These are phyloP conservation scores for Percina caprodes DNA, from an alignment of 2,113 vertebrate species.

Conservation along the genomic window DNA sequence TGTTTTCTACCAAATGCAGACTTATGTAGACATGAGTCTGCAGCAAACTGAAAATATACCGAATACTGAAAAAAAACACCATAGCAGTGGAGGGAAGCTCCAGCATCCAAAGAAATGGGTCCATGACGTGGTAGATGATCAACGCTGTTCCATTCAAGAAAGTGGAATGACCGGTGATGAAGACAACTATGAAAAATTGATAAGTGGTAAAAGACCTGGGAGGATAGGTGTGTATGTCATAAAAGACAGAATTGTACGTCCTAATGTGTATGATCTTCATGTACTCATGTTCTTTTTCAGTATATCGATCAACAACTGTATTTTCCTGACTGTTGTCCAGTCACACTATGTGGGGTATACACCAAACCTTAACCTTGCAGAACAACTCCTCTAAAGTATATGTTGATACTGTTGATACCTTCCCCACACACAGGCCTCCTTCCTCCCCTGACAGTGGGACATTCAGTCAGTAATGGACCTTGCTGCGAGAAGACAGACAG, in stretches of 20 bases:
- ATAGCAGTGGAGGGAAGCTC: background rate
- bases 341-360: background rate
- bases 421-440: constrained; percentile 31
- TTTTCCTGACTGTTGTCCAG: background rate
- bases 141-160: background rate
- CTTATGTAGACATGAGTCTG: background rate
- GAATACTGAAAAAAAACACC: background rate
- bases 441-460: constrained; percentile 30
- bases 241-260: background rate
- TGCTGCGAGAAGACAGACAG: background rate
- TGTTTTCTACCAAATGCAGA: constrained; percentile 13
- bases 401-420: background rate
- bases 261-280: background rate
- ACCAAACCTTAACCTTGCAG: background rate
- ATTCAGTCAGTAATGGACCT: background rate
- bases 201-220: background rate
- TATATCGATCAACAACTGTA: background rate
- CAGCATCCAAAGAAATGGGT: background rate
- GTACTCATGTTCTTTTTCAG: background rate
- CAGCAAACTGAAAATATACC: background rate
- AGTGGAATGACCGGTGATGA: background rate
- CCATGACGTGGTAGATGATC: background rate
- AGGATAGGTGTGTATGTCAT: constrained; percentile 26
- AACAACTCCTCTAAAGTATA: background rate
- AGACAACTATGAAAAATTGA: background rate